Evolutionary conservation across 2,888 invertebrate species (phyloP).

Genomic region (Xanthia icteritia): DNA sequence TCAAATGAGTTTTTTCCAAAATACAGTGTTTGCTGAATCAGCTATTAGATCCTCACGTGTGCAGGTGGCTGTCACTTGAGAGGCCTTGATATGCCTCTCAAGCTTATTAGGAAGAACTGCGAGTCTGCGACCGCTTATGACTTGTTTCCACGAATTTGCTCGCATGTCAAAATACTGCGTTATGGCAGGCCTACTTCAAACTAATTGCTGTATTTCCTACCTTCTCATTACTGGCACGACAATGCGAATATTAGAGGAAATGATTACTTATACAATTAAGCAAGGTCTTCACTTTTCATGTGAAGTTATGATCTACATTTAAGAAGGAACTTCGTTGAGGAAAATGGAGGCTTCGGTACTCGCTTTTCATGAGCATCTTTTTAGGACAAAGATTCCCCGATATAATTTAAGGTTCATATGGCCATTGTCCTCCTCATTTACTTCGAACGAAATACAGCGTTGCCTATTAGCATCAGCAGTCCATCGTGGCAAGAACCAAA

Average conservation of each 20-base stretch:
- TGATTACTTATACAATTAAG: conserved; percentile 39
- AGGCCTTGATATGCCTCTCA: no score
- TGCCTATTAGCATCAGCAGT: neutral
- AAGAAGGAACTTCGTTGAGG: neutral
- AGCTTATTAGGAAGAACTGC: neutral
- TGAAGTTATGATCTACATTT: conserved; percentile 36
- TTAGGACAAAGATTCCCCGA: neutral
- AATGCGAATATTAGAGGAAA: conserved; percentile 58
- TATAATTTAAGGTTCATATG: neutral
- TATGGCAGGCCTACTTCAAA: conserved; percentile 44
- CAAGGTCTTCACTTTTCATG: conserved; percentile 44
- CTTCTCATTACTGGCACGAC: conserved; percentile 59
- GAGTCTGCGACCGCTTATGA: conserved; percentile 17
- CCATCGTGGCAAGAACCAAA: no score
- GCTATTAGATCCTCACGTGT: neutral
- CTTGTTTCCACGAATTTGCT: conserved; percentile 16
- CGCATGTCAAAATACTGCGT: conserved; percentile 61
- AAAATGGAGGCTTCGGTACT: neutral
- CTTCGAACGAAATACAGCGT: neutral
- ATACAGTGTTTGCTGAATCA: neutral
- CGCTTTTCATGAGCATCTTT: neutral
- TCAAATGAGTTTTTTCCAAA: neutral
- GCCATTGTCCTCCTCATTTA: no score
- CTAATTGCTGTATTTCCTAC: conserved; percentile 61
- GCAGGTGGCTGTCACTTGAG: neutral